phyloP scores from a whole-genome alignment of 2,888 invertebrate genomes.

The Philonicus albiceps region DNA sequence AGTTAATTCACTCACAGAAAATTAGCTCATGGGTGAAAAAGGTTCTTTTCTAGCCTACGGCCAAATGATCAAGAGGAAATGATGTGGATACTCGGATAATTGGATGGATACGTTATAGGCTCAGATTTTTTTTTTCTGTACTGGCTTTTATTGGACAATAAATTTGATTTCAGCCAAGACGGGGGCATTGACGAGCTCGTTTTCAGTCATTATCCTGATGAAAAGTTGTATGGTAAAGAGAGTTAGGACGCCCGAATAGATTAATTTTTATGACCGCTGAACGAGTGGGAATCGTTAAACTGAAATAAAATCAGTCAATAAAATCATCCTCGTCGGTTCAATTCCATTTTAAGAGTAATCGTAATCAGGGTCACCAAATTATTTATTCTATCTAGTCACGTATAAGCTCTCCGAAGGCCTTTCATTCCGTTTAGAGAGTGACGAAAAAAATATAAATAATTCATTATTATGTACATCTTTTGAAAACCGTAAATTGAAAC shows the following conservation, averaged over 20 bases:
- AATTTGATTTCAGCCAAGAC: neutral
- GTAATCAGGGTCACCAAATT: neutral
- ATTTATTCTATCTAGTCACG: neutral
- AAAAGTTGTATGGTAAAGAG: neutral
- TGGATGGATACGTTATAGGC: constrained; percentile 30
- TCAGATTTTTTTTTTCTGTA: constrained; percentile 13
- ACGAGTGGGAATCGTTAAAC: neutral
- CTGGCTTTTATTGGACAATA: constrained; percentile 29
- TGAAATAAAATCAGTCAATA: neutral
- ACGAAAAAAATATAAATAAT: no score
- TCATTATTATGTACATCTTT: no score
- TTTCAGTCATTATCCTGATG: neutral
- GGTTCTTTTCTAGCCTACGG: constrained; percentile 29
- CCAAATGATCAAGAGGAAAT: constrained; percentile 31
- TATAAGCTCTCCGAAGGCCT: neutral
- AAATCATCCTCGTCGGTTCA: neutral
- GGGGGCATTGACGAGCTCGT: neutral
- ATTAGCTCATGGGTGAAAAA: constrained; percentile 39
- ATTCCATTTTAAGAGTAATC: neutral
- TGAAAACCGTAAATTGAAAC: no score
- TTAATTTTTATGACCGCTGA: neutral
- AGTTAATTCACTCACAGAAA: constrained; percentile 34
- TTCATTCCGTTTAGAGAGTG: no score
- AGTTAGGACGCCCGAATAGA: neutral
- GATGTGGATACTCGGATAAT: constrained; percentile 36